Base-by-base conservation (phyloP, 2,797 vertebrate species). In the Apogon hyalosoma region DNA sequence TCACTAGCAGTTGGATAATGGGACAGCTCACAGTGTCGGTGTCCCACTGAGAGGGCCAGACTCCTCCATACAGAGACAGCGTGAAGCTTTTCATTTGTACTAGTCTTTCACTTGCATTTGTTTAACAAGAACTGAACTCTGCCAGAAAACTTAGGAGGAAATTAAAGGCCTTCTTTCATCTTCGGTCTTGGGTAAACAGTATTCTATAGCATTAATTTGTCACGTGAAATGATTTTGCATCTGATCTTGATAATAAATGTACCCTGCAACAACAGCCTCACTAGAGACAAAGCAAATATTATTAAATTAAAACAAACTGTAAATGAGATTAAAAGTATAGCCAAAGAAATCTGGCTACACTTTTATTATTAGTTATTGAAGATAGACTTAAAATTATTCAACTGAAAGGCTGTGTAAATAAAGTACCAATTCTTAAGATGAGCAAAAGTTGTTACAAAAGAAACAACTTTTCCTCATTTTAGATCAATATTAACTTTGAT, bases 21-120 rank as follows among this genome's bases (percentile, higher is more conserved):
- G 33, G 16, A 28, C 19, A 56, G 50, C 6, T 64, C 63, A 73
- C 16, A 39, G 28, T 6, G 9, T 39, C 19, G 33, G 18, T 15
- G 33, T 60, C 46, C 45, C 10, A 24, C 46, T 50, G 45, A 51
- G 45, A 45, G 51, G 28, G 4, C 41, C 6, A 33, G 18, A 39
- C 11, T 54, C 19, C 31, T 28, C 12, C 46, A 21, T 48, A 11
- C 11, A 36, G 12, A 15, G 16, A 52, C 24, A 36, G 47, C 16
- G 18, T 15, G 43, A 67, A 39, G 10, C 28, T 39, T 43, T 49
- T 45, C 11, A 9, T 6, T 57, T 18, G n/a, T 24, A 18, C 42
- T 12, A n/a, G 4, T 60, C 38, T 19, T 19, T 21, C 42, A 54
- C 24, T 31, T 40, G 11, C 9, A 36, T 19, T 49, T 4, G 31